A percentile compares a stretch with the other conserved stretches of the same genome.
phyloP scores from a whole-genome alignment of 1,140 invertebrate genomes.

The Papilio polytes region DNA sequence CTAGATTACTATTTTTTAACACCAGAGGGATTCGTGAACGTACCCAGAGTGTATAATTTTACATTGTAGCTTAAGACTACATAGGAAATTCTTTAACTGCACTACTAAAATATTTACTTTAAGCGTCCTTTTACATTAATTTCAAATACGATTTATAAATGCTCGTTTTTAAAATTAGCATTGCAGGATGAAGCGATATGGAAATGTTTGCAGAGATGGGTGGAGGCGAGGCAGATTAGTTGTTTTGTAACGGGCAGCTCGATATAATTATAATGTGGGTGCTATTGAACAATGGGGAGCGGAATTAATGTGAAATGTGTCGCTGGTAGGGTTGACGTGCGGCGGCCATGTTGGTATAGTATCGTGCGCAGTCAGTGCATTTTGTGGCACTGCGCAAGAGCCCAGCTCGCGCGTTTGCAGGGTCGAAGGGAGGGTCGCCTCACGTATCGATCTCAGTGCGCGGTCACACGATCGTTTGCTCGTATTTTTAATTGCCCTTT shows the following conservation, averaged over 20 bases:
- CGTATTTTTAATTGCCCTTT: slow-evolving; percentile 35
- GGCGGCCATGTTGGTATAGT: slow-evolving; percentile 51
- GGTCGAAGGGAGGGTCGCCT: slow-evolving; percentile 44
- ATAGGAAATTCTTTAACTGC: neutral
- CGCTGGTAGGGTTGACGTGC: slow-evolving; percentile 53
- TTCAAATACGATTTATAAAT: neutral
- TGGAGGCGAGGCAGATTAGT: slow-evolving; percentile 52
- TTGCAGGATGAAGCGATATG: neutral
- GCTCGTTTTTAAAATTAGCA: neutral
- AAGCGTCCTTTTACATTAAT: too few species aligned
- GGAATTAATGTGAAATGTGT: slow-evolving; percentile 70
- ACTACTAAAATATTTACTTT: neutral
- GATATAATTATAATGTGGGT: slow-evolving; percentile 66
- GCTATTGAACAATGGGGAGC: slow-evolving; percentile 68
- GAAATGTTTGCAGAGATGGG: slow-evolving; percentile 43
- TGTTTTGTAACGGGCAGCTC: slow-evolving; percentile 59
- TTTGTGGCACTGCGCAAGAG: slow-evolving; percentile 65
- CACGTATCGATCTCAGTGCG: slow-evolving; percentile 49
- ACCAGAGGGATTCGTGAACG: too few species aligned
- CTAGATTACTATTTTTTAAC: too few species aligned
- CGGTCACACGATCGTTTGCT: slow-evolving; percentile 44
- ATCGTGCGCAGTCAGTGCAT: slow-evolving; percentile 57
- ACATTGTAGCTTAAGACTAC: too few species aligned
- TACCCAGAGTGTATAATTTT: too few species aligned
- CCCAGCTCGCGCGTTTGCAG: slow-evolving; percentile 56